Conservation (phyloP, 2,113 vertebrate genomes). For the Motacilla alba region DNA sequence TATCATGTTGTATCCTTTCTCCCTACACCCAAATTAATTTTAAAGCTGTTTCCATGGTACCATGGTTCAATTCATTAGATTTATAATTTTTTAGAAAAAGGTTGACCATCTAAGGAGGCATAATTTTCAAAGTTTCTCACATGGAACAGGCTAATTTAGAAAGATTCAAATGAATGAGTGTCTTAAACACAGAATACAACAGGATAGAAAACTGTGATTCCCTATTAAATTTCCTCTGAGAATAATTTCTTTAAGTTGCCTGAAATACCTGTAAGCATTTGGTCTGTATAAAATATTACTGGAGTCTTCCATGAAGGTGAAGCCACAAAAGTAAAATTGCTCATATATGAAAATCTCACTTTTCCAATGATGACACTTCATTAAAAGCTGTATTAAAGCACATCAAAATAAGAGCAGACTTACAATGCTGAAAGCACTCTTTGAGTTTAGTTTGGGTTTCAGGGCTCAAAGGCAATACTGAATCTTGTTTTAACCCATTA, state of each 20-base stretch:
- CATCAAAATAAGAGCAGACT: neutral
- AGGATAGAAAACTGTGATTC: neutral
- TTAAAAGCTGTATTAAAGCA: neutral
- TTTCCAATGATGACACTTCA: neutral
- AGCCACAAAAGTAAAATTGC: neutral
- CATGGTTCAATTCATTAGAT: neutral
- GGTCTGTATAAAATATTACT: neutral
- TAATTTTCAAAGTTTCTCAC: neutral
- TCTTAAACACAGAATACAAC: neutral
- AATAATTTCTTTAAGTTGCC: neutral
- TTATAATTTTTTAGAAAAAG: neutral
- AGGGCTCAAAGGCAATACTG: neutral
- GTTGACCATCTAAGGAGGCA: neutral
- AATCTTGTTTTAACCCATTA: conserved; percentile 29
- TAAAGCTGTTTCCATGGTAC: conserved; percentile 12
- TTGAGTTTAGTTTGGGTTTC: neutral
- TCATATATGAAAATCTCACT: neutral
- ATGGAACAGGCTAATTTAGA: neutral
- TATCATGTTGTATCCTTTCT: neutral
- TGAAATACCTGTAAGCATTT: neutral
- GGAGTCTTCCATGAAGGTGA: neutral
- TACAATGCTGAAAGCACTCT: neutral
- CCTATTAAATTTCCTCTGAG: neutral
- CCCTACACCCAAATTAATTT: neutral
- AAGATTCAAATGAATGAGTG: neutral